Evolutionary conservation across 2,888 invertebrate genomes (phyloP).

Genomic region (Tenthredo distinguenda): DNA sequence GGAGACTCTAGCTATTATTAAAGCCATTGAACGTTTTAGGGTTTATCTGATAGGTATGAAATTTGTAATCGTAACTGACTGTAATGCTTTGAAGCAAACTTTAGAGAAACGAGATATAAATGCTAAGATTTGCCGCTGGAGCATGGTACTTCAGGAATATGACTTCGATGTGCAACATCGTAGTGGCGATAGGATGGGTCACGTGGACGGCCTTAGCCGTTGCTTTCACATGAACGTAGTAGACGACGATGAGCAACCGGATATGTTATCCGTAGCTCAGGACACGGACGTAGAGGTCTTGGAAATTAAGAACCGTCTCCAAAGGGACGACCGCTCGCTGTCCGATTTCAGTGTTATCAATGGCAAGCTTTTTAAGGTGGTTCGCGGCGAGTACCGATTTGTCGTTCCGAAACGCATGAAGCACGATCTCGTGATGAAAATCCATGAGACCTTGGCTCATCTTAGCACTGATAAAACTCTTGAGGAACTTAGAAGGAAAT

Average conservation of each 20-base stretch:
- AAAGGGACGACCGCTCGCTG: neutral
- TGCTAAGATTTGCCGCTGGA: neutral
- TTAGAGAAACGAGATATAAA: neutral
- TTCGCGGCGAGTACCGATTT: constrained; percentile 24
- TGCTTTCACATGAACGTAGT: neutral
- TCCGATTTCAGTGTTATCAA: constrained; percentile 9
- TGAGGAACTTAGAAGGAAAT: neutral
- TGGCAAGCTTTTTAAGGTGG: neutral
- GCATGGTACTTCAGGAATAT: constrained; percentile 26
- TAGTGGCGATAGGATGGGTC: neutral
- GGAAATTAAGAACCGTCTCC: neutral
- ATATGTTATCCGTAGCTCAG: neutral
- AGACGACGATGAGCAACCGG: neutral
- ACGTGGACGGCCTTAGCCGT: constrained; percentile 10
- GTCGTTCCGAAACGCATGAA: constrained; percentile 51
- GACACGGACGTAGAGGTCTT: neutral
- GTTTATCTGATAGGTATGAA: neutral
- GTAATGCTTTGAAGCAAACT: neutral
- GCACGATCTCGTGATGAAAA: constrained; percentile 44
- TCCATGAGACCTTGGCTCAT: constrained; percentile 33
- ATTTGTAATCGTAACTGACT: constrained; percentile 10
- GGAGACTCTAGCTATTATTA: neutral
- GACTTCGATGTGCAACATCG: neutral
- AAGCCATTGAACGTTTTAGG: neutral
- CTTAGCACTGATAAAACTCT: neutral